These are phyloP conservation scores for Bambusicola thoracicus DNA, from an alignment of 2,113 vertebrate genomes.

Conservation along the genomic window DNA sequence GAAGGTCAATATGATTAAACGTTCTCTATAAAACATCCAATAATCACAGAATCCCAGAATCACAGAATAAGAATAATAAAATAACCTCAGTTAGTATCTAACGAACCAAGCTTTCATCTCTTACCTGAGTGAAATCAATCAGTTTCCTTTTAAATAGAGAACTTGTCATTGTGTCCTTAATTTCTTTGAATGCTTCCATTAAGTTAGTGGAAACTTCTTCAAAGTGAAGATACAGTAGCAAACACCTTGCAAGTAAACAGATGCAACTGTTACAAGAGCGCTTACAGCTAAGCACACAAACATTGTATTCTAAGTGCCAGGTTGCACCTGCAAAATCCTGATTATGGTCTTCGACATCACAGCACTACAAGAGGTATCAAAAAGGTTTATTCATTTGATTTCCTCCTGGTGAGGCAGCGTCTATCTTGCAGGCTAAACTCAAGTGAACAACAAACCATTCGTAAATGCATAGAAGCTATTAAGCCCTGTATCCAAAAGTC, in stretches of 20 bases:
- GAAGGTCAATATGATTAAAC: background rate
- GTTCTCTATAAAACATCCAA: background rate
- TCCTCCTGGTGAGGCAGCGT: background rate
- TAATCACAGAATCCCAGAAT: no score
- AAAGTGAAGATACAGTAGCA: background rate
- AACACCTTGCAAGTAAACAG: background rate
- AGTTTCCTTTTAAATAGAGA: background rate
- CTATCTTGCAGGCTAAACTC: background rate
- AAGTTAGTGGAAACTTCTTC: background rate
- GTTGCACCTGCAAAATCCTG: background rate
- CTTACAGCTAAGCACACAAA: background rate
- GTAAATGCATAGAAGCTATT: background rate
- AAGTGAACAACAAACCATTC: background rate
- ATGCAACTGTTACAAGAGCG: background rate
- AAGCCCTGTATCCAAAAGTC: no score
- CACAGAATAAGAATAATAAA: no score
- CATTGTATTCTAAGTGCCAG: fast-evolving
- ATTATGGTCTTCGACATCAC: background rate
- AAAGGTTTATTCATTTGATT: background rate
- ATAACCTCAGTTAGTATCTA: background rate
- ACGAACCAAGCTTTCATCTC: background rate
- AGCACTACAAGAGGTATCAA: background rate
- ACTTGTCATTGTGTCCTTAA: background rate
- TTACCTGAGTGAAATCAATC: background rate
- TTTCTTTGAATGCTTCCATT: background rate